Base-by-base conservation (phyloP, 2,888 invertebrate genomes). In the Xylota sylvarum region DNA sequence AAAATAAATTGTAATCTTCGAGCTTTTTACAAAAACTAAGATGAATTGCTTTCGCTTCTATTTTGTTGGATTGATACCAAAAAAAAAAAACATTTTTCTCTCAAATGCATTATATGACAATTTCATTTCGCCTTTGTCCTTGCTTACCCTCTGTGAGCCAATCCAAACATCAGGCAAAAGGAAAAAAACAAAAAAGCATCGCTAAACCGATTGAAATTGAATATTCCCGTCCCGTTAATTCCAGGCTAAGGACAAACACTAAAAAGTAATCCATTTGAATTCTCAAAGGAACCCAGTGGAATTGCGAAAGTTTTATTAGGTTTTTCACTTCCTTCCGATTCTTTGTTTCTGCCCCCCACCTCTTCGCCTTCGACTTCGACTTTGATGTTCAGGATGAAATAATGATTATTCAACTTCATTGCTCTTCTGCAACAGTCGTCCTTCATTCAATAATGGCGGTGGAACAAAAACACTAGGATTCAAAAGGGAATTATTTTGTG, bases 251-350 rank as follows among this genome's bases (percentile, higher is more conserved):
- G 77, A 82, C 86, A 86, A 86, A 86, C 86, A 82, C 86, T 82
- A 86, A 82, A 84, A 86, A 82, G 86, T 82, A 86, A 86, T 86
- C 86, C 82, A 86, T 82, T 86, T 86, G 82, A 81, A 82, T 67
- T 86, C 82, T 82, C 86, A 86, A 86, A 86, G 86, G 82, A 73
- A 40, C 76, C 62, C 60, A 82, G 60, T 69, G 52, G 86, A 86
- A 86, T 86, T 86, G 86, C 77, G 55, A 86, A 86, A 86, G 86
- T 86, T 82, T 86, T 86, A 86, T 86, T 86, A 86, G 86, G 86
- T 86, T 86, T 86, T 82, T 78, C 86, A 82, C 82, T 86, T 86
- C 86, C 82, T 78, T 86, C 77, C 77, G 17, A 81, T 62, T 73
- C 72, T 62, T 62, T 76, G 55, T 67, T 60, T 72, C 46, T 48